A percentile compares a stretch with the other conserved stretches of the same genome.
phyloP scores from a whole-genome alignment of 1,140 invertebrate genomes.

The Dolichoris vasculosae region DNA sequence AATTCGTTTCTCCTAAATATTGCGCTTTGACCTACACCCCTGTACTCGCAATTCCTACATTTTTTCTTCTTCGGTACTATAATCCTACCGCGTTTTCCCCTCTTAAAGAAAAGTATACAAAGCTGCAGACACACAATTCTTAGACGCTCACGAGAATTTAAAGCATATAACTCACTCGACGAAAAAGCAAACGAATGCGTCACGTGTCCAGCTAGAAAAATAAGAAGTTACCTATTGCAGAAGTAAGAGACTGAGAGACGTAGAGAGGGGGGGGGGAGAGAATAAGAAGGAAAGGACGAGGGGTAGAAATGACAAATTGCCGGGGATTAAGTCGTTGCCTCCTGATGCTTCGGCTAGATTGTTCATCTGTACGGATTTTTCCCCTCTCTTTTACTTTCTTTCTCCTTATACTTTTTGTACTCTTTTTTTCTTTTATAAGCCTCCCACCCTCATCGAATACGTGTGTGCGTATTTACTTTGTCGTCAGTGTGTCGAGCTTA shows the following conservation, averaged over 20 bases:
- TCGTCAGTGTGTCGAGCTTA: background rate
- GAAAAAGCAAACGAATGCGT: constrained; percentile 15
- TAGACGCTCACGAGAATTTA: too few species aligned
- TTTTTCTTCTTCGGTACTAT: too few species aligned
- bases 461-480: constrained; percentile 2
- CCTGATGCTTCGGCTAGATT: constrained; percentile 6
- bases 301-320: constrained; percentile 63
- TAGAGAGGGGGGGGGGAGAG: background rate
- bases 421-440: background rate
- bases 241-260: constrained; percentile 26
- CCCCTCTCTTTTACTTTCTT: too few species aligned
- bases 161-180: constrained; percentile 52
- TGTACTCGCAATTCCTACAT: too few species aligned
- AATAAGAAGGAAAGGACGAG: background rate
- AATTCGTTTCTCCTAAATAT: too few species aligned
- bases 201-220: constrained; percentile 56
- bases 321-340: constrained; percentile 58
- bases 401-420: background rate
- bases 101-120: too few species aligned
- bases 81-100: too few species aligned
- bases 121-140: too few species aligned
- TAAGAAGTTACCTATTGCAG: constrained; percentile 54
- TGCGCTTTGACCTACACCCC: too few species aligned
- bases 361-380: constrained; percentile 23
- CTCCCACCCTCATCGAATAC: background rate